These are phyloP conservation scores for Heliconius charithonia DNA, from an alignment of 2,888 invertebrate species.

Conservation along the genomic window DNA sequence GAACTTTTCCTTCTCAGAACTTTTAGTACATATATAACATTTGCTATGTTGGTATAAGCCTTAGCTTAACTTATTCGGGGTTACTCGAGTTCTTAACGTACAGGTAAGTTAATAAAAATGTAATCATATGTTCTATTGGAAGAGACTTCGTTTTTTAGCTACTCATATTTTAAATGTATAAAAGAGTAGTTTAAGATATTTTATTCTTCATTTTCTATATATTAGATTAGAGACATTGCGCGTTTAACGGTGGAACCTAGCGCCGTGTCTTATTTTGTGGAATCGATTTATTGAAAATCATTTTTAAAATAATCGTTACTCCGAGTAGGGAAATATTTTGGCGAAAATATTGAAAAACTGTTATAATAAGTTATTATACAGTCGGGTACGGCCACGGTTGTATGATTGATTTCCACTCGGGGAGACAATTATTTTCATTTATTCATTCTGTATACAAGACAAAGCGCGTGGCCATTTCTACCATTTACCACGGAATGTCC, in stretches of 20 bases:
- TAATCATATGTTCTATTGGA: background rate
- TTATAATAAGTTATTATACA: no score
- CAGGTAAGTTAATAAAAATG: conserved; percentile 1
- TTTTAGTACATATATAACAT: conserved; percentile 17
- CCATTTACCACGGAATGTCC: no score
- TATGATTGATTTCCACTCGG: no score
- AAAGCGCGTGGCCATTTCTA: no score
- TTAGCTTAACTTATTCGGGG: conserved; percentile 17
- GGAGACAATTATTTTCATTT: background rate
- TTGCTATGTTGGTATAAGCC: background rate
- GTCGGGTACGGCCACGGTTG: no score
- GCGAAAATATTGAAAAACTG: background rate
- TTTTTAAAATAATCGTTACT: no score
- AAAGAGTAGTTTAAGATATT: no score
- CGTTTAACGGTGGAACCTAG: no score
- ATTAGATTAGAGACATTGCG: no score
- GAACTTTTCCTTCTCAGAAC: conserved; percentile 35
- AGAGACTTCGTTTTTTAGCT: background rate
- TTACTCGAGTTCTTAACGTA: background rate
- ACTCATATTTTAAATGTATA: background rate
- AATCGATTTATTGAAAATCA: no score
- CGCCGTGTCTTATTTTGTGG: no score
- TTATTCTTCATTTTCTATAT: no score
- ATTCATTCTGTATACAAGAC: background rate
- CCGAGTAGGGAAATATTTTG: background rate